Evolutionary conservation across 2,888 invertebrate species (phyloP).

Genomic region (Coelopa pilipes): DNA sequence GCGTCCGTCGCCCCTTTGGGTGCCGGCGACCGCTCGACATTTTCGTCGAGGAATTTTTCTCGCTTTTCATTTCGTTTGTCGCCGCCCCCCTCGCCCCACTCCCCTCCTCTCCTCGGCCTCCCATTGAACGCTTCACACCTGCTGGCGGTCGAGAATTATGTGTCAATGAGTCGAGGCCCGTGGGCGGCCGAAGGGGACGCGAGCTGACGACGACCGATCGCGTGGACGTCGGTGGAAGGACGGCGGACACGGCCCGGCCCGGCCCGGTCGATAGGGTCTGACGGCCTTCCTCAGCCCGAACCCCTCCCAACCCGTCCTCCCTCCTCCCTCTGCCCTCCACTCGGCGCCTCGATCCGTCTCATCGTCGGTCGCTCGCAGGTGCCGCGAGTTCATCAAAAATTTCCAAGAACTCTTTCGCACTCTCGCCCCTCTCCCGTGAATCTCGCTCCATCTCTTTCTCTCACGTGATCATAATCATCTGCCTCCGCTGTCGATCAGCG

Average conservation of each 20-base stretch:
- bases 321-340: too few relatives aligned
- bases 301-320: too few relatives aligned
- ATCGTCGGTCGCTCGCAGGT: neutral
- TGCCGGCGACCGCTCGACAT: neutral
- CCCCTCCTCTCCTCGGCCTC: conserved; percentile 11
- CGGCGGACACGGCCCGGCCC: neutral
- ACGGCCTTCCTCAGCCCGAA: too few relatives aligned
- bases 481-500: neutral
- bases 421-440: neutral
- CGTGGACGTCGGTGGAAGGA: neutral
- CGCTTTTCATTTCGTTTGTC: neutral
- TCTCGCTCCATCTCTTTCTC: neutral
- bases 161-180: conserved; percentile 56
- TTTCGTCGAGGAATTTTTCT: neutral
- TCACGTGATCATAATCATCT: neutral
- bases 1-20: conserved; percentile 12
- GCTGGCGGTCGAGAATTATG: conserved; percentile 54
- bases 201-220: neutral
- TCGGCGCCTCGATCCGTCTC: too few relatives aligned
- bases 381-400: neutral
- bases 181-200: neutral
- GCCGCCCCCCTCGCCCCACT: neutral
- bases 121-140: conserved; percentile 53
- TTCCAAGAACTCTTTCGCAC: neutral
- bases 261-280: neutral